Percentiles rank a stretch among this genome's conserved stretches.
Conservation (phyloP, 2,888 invertebrate genomes). For the Oligia fasciuncula region DNA sequence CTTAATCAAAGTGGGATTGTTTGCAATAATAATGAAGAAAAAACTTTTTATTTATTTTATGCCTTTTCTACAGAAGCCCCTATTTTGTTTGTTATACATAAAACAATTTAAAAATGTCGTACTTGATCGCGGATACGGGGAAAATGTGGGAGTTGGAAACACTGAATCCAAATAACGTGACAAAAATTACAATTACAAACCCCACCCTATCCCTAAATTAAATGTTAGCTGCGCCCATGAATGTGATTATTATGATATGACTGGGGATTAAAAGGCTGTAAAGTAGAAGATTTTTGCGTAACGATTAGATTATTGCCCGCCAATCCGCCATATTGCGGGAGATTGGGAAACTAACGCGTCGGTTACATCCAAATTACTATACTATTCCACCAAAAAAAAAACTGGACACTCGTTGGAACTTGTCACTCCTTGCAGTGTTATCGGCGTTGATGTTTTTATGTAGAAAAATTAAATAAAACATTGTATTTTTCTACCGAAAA, state of each 20-base stretch:
- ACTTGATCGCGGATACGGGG: slow-evolving; percentile 16
- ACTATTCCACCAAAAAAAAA: not conserved
- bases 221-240: slow-evolving; percentile 30
- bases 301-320: slow-evolving; percentile 17
- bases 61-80: not conserved
- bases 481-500: not conserved
- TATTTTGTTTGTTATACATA: slow-evolving; percentile 19
- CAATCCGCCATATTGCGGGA: slow-evolving; percentile 31
- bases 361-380: slow-evolving; percentile 37
- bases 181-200: not conserved
- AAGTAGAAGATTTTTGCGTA: slow-evolving; percentile 23
- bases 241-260: slow-evolving; percentile 45
- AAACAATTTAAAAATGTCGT: slow-evolving; percentile 8
- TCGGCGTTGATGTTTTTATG: not conserved
- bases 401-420: not conserved
- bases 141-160: slow-evolving; percentile 5
- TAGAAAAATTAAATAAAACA: not conserved
- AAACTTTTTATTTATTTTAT: not conserved
- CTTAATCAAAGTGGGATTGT: slow-evolving; percentile 6
- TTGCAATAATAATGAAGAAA: slow-evolving; percentile 11
- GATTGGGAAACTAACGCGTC: slow-evolving; percentile 25
- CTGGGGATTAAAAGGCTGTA: slow-evolving; percentile 44
- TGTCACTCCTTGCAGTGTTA: not conserved
- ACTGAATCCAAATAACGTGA: slow-evolving; percentile 4
- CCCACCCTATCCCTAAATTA: not conserved